These are phyloP conservation scores for Diachasmimorpha longicaudata DNA, from an alignment of 1,140 invertebrate species.

Conservation along the genomic window DNA sequence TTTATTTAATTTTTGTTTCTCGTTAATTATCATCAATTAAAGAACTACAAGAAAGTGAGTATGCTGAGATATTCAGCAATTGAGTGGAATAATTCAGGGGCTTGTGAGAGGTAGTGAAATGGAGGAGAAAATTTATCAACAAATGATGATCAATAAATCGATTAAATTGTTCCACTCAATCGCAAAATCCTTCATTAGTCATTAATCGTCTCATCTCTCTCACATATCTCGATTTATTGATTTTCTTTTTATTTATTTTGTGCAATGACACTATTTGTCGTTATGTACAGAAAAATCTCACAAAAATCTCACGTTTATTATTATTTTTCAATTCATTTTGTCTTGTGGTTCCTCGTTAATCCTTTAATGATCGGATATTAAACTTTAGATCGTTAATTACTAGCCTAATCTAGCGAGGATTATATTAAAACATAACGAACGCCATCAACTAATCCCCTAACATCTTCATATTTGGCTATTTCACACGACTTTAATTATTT, in stretches of 20 bases:
- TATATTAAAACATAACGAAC: conserved; percentile 33
- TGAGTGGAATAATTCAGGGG: neutral
- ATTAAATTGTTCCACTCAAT: neutral
- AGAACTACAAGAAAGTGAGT: conserved; percentile 50
- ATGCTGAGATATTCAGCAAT: conserved; percentile 31
- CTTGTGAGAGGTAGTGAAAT: too few species aligned
- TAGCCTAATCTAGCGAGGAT: conserved; percentile 36
- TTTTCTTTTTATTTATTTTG: neutral
- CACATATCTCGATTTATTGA: neutral
- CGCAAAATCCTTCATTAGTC: neutral
- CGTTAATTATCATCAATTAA: conserved; percentile 31
- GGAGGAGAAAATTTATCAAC: too few species aligned
- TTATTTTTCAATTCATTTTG: neutral
- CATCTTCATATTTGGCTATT: conserved; percentile 54
- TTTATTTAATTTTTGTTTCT: conserved; percentile 12
- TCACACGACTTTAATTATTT: conserved; percentile 22
- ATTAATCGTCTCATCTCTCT: neutral
- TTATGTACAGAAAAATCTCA: conserved; percentile 7
- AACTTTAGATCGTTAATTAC: conserved; percentile 4
- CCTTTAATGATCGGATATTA: neutral
- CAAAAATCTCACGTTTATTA: neutral
- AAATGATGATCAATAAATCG: neutral
- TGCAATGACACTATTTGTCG: neutral
- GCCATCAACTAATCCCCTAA: conserved; percentile 34
- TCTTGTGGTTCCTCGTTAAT: conserved; percentile 7